Conservation (phyloP, 2,888 invertebrate species). For the Clusia tigrina region DNA sequence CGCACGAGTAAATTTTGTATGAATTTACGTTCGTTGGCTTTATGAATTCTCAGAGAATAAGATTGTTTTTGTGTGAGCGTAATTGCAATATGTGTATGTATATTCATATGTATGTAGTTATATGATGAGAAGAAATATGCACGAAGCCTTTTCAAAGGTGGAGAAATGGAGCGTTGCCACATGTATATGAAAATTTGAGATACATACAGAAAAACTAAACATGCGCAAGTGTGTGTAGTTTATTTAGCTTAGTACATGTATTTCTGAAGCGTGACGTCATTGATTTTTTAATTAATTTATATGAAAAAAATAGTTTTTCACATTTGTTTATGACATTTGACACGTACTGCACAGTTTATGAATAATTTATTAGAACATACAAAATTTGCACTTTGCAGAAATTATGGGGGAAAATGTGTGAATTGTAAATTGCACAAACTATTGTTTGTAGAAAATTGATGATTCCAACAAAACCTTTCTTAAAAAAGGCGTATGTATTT, state of each 20-base stretch:
- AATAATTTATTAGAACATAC: background rate
- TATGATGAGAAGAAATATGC: slow-evolving; percentile 5
- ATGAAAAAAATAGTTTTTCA: background rate
- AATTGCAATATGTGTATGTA: slow-evolving; percentile 22
- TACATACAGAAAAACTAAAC: slow-evolving; percentile 20
- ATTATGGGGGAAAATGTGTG: background rate
- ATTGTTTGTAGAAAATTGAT: background rate
- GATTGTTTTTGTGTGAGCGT: too few species aligned
- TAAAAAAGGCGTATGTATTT: too few species aligned
- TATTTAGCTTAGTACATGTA: slow-evolving; percentile 19
- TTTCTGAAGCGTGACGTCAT: slow-evolving; percentile 5
- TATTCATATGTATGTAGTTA: slow-evolving; percentile 17
- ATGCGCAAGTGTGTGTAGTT: slow-evolving; percentile 14
- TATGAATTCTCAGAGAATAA: background rate
- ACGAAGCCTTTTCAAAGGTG: background rate
- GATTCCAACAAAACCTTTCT: too few species aligned
- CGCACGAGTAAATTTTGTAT: too few species aligned
- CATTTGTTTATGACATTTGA: background rate
- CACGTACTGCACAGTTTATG: slow-evolving; percentile 8
- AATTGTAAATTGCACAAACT: background rate
- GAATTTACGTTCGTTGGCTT: background rate
- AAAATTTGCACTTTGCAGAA: background rate
- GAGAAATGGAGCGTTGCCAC: background rate
- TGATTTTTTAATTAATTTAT: background rate
- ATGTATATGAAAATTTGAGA: background rate